Evolutionary conservation across 2,797 vertebrate genomes (phyloP).

Genomic region (Microchirus variegatus): DNA sequence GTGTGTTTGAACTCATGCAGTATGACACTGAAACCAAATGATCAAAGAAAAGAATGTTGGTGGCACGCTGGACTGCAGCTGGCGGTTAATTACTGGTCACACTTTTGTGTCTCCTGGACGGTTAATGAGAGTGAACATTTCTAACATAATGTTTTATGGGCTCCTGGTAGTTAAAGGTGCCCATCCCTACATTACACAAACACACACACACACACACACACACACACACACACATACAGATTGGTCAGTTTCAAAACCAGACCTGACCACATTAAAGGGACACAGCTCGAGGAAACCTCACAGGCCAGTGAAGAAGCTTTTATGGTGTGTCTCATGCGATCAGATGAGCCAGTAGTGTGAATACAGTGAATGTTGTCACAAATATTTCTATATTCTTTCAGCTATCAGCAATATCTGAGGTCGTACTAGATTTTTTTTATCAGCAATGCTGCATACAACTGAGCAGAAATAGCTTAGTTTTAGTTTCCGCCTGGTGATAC

Average conservation of each 20-base stretch:
- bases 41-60: conserved; percentile 35
- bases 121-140: conserved; percentile 51
- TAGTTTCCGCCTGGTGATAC: no score
- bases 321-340: no score
- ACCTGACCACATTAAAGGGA: conserved; percentile 61
- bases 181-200: conserved; percentile 6
- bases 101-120: neutral
- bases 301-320: no score
- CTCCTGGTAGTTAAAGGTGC: conserved; percentile 35
- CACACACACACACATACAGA: conserved; percentile 13
- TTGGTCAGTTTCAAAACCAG: conserved; percentile 22
- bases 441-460: no score
- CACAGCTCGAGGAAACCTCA: conserved; percentile 14
- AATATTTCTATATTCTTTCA: no score
- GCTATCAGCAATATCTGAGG: no score
- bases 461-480: no score
- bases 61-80: conserved; percentile 3
- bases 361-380: no score
- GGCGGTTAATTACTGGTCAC: conserved; percentile 19
- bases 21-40: conserved; percentile 37
- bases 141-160: conserved; percentile 43
- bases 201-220: no score
- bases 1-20: conserved; percentile 22
- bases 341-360: no score
- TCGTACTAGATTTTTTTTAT: no score